Conservation (phyloP, 2,888 invertebrate genomes). For the Drosophila dives region DNA sequence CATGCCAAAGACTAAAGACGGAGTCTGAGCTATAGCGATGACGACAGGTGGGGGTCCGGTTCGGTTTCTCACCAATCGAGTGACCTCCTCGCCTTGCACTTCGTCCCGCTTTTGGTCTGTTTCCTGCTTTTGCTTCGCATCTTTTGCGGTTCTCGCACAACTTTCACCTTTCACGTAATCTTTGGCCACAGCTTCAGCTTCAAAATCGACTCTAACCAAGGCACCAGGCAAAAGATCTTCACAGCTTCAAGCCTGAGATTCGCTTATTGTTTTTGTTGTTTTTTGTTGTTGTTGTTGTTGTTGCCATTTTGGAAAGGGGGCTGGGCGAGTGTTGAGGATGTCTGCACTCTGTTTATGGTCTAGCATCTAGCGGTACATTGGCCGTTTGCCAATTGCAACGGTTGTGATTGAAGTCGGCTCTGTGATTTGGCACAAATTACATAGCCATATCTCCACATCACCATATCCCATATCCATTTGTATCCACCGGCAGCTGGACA, state of each 20-base stretch:
- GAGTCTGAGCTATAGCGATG: conserved; percentile 12
- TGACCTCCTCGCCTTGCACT: conserved; percentile 7
- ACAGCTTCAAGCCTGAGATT: conserved; percentile 39
- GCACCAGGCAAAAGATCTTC: conserved; percentile 17
- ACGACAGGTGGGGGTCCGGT: conserved; percentile 59
- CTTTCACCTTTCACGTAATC: conserved; percentile 85
- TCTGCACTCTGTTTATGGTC: conserved; percentile 65
- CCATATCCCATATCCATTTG: conserved; percentile 6
- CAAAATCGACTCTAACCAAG: conserved; percentile 19
- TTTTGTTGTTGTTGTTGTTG: conserved; percentile 45
- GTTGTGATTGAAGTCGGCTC: conserved; percentile 44
- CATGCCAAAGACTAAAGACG: neutral
- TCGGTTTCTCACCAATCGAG: conserved; percentile 50
- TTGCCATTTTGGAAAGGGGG: conserved; percentile 41
- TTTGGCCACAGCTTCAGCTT: conserved; percentile 50
- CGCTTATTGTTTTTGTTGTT: conserved; percentile 63
- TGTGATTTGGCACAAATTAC: conserved; percentile 53
- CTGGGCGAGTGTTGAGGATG: conserved; percentile 16
- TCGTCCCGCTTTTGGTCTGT: conserved; percentile 19
- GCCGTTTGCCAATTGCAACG: conserved; percentile 51
- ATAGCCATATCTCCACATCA: neutral
- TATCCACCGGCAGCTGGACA: neutral
- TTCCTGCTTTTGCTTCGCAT: conserved; percentile 52
- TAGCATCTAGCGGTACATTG: conserved; percentile 72
- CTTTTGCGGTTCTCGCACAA: conserved; percentile 76